Evolutionary conservation across 2,113 vertebrate species (phyloP).

Genomic region (Dipodomys merriami): DNA sequence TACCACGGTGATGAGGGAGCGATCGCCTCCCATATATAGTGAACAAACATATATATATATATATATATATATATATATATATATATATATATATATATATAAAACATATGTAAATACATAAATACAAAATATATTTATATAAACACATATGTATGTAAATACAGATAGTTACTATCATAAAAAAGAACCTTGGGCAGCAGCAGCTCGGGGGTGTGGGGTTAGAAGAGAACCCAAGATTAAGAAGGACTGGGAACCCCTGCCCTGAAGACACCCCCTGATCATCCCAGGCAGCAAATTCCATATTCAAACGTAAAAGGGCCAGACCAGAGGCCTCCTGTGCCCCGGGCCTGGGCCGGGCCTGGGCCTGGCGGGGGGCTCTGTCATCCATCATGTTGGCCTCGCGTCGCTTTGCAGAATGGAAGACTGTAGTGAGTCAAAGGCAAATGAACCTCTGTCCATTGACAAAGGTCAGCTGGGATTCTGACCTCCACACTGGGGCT

Average conservation of each 20-base stretch:
- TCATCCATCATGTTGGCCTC: background rate
- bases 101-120: too few relatives aligned
- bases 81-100: too few relatives aligned
- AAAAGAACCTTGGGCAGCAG: background rate
- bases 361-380: background rate
- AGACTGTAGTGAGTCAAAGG: background rate
- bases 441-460: background rate
- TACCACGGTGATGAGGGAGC: background rate
- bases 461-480: background rate
- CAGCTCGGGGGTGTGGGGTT: background rate
- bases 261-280: background rate
- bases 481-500: conserved; percentile 7
- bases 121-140: too few relatives aligned
- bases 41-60: too few relatives aligned
- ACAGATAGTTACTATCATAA: background rate
- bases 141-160: too few relatives aligned
- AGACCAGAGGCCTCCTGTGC: background rate
- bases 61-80: too few relatives aligned
- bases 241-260: background rate
- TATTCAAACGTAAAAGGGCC: background rate
- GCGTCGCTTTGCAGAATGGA: conserved; percentile 31
- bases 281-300: background rate
- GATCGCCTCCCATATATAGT: background rate
- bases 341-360: background rate
- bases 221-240: background rate